Base-by-base conservation (phyloP, 2,888 invertebrate genomes). In the Pachliopta kotzebuea region DNA sequence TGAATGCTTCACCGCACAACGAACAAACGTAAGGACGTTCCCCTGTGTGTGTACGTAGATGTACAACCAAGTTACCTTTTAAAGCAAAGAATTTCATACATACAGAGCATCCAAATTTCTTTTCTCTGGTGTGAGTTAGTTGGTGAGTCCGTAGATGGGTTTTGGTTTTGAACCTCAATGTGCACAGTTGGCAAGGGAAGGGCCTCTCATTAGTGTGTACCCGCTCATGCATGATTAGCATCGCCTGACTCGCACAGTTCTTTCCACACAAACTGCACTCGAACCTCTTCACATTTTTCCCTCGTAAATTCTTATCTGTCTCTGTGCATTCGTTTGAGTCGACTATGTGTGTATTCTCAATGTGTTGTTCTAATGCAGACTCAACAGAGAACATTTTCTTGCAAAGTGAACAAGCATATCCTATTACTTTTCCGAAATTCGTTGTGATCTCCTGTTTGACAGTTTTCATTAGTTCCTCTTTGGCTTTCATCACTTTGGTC, bases 11-110 rank as follows among this genome's bases (percentile, higher is more conserved):
- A 0, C 80, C 83, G 63, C 92, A 93, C 20, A 88, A 68, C 0
- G 82, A 77, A 69, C 93, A 93, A 0, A 86, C 79, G 72, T 92
- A 93, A 0, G 93, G 92, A 0, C 92, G 68, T 65, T 92, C 92
- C 0, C 92, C 92, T 0, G 92, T 93, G 66, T 93, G 92, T 0
- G 92, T 92, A 6, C 92, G 72, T 55, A 90, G 75, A 73, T 93
- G 92, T 1, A 92, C 90, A 0, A 92, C 91, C 50, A 92, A 76
- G 69, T 92, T 92, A 0, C 92, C 92, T 76, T 92, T 92, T 4
- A 92, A 69, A 0, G 92, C 91, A 76, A 92, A 92, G 77, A 91
- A 92, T 64, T 92, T 92, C 91, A 91, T 88, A 70, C 92, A 92
- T 53, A 92, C 88, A 0, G 92, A 92, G 70, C 92, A 92, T 1